Conservation (phyloP, 2,888 invertebrate genomes). For the Myopa testacea region DNA sequence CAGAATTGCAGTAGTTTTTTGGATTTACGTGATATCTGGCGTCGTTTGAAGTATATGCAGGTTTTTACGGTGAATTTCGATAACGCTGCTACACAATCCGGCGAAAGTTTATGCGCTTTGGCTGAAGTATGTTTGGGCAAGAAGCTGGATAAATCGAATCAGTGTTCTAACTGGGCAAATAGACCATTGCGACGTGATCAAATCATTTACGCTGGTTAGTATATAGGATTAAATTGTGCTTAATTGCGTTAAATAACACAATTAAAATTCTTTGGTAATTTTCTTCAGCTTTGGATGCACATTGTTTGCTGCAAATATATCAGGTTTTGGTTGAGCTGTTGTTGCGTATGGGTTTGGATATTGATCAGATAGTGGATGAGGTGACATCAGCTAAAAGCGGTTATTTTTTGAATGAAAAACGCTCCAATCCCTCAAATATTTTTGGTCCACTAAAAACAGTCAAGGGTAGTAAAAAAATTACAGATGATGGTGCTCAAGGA, state of each 20-base stretch:
- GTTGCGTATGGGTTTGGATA: constrained; percentile 58
- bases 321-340: constrained; percentile 70
- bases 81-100: constrained; percentile 69
- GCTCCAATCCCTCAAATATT: constrained; percentile 3
- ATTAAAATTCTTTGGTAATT: background rate
- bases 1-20: constrained; percentile 69
- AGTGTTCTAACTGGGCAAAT: constrained; percentile 91
- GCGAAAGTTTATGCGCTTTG: constrained; percentile 79
- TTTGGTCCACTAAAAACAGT: background rate
- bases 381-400: constrained; percentile 50
- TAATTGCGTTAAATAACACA: background rate
- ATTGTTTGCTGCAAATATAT: constrained; percentile 85
- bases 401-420: constrained; percentile 46
- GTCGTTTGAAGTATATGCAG: constrained; percentile 70
- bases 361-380: constrained; percentile 53
- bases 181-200: constrained; percentile 84
- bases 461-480: constrained; percentile 11
- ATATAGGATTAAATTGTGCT: background rate
- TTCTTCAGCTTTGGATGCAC: constrained; percentile 83
- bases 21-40: constrained; percentile 74
- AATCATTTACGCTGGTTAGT: constrained; percentile 79
- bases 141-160: constrained; percentile 86
- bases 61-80: constrained; percentile 70
- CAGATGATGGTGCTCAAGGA: constrained; percentile 9
- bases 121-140: constrained; percentile 82